phyloP scores from a whole-genome alignment of 1,140 invertebrate genomes.

The Drosophila chauvacae region DNA sequence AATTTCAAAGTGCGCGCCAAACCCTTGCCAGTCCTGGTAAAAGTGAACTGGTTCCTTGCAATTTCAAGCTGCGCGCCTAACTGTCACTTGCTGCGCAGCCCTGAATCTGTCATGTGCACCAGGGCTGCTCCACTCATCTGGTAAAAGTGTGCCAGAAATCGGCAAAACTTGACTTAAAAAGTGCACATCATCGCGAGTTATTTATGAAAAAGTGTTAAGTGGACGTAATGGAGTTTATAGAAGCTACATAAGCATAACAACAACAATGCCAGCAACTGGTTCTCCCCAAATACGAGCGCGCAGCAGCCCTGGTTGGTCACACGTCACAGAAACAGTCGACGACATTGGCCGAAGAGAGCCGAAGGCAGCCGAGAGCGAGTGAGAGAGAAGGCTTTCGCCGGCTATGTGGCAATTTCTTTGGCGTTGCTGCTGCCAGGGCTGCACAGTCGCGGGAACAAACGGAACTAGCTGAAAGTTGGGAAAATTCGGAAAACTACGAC shows the following conservation, averaged over 20 bases:
- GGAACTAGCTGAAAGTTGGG: neutral
- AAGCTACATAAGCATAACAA: neutral
- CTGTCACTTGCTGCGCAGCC: neutral
- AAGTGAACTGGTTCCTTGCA: neutral
- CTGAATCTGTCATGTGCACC: neutral
- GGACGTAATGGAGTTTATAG: neutral
- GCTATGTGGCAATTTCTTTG: conserved; percentile 66
- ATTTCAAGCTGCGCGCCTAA: conserved; percentile 11
- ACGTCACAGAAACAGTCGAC: conserved; percentile 10
- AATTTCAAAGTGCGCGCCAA: conserved; percentile 3
- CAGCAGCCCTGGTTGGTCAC: conserved; percentile 17
- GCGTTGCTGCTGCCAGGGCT: conserved; percentile 9
- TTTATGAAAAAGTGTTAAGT: neutral
- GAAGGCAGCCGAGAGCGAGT: conserved; percentile 35
- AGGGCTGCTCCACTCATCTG: neutral
- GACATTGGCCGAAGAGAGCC: conserved; percentile 5
- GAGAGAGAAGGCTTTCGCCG: conserved; percentile 53
- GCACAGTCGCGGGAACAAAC: neutral
- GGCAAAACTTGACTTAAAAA: conserved; percentile 5
- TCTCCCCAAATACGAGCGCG: neutral
- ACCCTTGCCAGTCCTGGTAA: neutral
- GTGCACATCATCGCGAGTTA: neutral
- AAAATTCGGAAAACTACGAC: neutral
- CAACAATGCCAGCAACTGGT: neutral
- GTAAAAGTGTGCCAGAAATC: conserved; percentile 3